Evolutionary conservation across 2,888 invertebrate species (phyloP), one percentile per base, ranked within the genome.

Genomic region (Aphodius granarius): DNA sequence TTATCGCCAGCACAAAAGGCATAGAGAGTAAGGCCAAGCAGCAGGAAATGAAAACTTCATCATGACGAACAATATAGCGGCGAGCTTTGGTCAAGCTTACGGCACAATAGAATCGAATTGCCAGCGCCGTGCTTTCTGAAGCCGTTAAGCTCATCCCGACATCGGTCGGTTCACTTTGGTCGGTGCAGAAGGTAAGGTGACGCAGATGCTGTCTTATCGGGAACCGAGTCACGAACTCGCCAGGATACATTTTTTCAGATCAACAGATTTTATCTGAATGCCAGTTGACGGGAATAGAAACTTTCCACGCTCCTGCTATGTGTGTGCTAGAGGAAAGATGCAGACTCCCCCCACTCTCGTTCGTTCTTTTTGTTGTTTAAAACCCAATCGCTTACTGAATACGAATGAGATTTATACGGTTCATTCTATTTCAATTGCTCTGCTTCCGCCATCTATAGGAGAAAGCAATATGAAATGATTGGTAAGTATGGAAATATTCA

Each of bases 171-270:
- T 20, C 21, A 13, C 68, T 2, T 22, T 20, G 20, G 68, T 6
- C 20, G 9, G 9, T 43, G 20, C 68, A 20, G 68, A n/a, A 43
- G 43, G 43, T 43, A 43, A 43, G 43, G 43, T 43, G 43, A 68
- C 19, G 68, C 68, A 68, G 68, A 68, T 68, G 68, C 22, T 22
- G n/a, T 20, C 68, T 20, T 66, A 21, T 81, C 78, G 75, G 79
- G 78, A 81, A 76, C 75, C 81, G 72, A 76, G 77, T 81, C 82
- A 83, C 81, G 83, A 78, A 73, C 76, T 78, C 78, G 79, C 70
- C 80, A 78, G 80, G 79, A 83, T 81, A 81, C 82, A 83, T 83
- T 82, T 82, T 81, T 81, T 81, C 80, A 80, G 82, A 82, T 83
- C 83, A 81, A 81, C 81, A 82, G 82, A 83, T 83, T 83, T 81